These are phyloP conservation scores for Micoletzkya japonica DNA, from an alignment of 2,888 invertebrate genomes.

Conservation along the genomic window DNA sequence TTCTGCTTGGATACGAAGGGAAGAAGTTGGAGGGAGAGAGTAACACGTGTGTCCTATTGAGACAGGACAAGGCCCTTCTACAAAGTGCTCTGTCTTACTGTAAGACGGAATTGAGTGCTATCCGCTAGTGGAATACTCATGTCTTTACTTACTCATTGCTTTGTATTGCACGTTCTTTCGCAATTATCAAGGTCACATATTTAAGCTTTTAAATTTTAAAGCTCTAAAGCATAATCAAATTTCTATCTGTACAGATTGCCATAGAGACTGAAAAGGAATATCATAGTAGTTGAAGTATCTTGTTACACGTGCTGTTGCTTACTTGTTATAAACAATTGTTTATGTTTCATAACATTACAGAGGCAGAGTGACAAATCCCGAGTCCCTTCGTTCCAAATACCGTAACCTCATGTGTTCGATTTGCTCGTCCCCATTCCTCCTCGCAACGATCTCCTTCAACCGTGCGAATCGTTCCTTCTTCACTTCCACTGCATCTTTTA, in stretches of 20 bases:
- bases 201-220: neutral
- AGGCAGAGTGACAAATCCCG: conserved; percentile 36
- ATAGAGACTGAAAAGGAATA: too few relatives aligned
- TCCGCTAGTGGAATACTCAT: too few relatives aligned
- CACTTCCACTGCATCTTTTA: conserved; percentile 17
- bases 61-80: conserved; percentile 23
- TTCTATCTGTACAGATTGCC: too few relatives aligned
- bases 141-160: neutral
- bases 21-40: conserved; percentile 14
- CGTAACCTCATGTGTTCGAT: conserved; percentile 40
- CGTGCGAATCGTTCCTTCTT: conserved; percentile 36
- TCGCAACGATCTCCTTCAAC: conserved; percentile 44
- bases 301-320: too few relatives aligned
- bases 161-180: neutral
- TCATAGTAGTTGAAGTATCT: too few relatives aligned
- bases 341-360: too few relatives aligned
- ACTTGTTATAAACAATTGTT: too few relatives aligned
- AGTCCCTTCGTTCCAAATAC: conserved; percentile 38
- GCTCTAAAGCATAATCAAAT: neutral
- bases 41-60: conserved; percentile 5
- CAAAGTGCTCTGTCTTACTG: conserved; percentile 3
- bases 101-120: too few relatives aligned
- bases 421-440: conserved; percentile 40
- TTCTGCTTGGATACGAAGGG: conserved; percentile 22
- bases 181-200: neutral